These are phyloP conservation scores for Calliopsis andreniformis DNA, from an alignment of 1,140 invertebrate genomes.

Conservation along the genomic window DNA sequence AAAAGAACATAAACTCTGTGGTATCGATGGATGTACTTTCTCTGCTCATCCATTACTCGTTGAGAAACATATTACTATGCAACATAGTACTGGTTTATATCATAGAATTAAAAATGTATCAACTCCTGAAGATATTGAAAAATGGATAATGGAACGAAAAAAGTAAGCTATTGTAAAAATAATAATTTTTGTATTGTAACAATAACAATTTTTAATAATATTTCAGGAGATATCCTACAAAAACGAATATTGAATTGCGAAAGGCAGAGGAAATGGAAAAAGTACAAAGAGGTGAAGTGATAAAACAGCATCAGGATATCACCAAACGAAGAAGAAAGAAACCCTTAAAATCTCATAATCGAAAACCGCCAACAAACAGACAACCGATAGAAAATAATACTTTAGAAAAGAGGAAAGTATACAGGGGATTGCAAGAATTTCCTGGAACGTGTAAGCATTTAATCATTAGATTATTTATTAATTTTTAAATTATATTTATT, in stretches of 20 bases:
- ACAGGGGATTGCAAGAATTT: conserved; percentile 72
- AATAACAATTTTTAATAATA: neutral
- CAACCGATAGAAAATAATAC: conserved; percentile 7
- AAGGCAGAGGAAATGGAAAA: conserved; percentile 85
- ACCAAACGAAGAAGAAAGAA: conserved; percentile 46
- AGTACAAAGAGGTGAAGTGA: conserved; percentile 86
- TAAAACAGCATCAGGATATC: conserved; percentile 75
- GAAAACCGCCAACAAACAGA: conserved; percentile 56
- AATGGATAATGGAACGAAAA: conserved; percentile 91
- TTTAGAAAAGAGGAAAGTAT: conserved; percentile 31
- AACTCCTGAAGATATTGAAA: conserved; percentile 89
- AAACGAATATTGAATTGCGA: conserved; percentile 86
- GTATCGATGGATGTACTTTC: conserved; percentile 91
- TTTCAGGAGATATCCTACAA: conserved; percentile 85
- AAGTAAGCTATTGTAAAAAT: conserved; percentile 76
- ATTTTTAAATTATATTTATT: neutral
- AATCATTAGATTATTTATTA: conserved; percentile 6
- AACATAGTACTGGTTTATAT: conserved; percentile 90
- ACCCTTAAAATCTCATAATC: conserved; percentile 12
- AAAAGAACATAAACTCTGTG: conserved; percentile 87
- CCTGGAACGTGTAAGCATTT: conserved; percentile 70
- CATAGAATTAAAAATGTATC: conserved; percentile 88
- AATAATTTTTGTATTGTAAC: neutral
- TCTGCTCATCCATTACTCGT: conserved; percentile 89
- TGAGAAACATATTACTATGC: conserved; percentile 89